Conservation (phyloP, 2,113 vertebrate genomes). For the Osmerus mordax region DNA sequence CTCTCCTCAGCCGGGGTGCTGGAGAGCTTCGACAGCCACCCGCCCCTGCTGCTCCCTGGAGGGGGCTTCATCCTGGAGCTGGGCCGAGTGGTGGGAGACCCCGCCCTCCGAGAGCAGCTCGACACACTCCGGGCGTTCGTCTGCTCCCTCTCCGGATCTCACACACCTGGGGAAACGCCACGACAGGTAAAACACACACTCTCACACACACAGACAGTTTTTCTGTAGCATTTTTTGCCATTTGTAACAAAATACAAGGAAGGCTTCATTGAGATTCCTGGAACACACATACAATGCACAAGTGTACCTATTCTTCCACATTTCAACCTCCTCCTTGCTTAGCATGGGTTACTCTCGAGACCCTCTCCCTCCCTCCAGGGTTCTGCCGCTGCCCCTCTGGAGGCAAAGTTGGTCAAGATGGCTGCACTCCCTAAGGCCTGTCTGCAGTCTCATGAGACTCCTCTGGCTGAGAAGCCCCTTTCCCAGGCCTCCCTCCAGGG, state of each 20-base stretch:
- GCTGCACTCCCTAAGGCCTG: conserved; percentile 29
- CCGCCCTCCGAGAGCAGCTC: conserved; percentile 52
- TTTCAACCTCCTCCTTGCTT: background rate
- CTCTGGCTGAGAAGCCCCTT: background rate
- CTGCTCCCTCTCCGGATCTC: conserved; percentile 1
- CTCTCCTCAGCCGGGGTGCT: conserved; percentile 65
- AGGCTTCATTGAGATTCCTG: background rate
- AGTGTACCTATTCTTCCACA: no score
- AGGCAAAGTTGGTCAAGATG: conserved; percentile 32
- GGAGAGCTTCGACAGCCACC: conserved; percentile 74
- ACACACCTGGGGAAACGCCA: background rate
- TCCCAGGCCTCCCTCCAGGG: conserved; percentile 5
- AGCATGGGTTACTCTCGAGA: background rate
- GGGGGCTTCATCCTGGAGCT: conserved; percentile 63
- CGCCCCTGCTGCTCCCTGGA: conserved; percentile 70
- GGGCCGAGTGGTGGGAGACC: conserved; percentile 43
- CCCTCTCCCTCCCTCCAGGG: background rate
- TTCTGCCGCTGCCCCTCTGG: conserved; percentile 9
- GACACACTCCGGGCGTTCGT: conserved; percentile 50
- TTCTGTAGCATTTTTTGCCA: background rate
- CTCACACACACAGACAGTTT: background rate
- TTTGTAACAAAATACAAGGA: background rate
- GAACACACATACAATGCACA: background rate
- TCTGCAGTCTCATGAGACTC: conserved; percentile 23
- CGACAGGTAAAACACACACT: conserved; percentile 37